These are phyloP conservation scores for Phrynosoma blainvillii DNA, from an alignment of 2,113 vertebrate species.

Conservation along the genomic window DNA sequence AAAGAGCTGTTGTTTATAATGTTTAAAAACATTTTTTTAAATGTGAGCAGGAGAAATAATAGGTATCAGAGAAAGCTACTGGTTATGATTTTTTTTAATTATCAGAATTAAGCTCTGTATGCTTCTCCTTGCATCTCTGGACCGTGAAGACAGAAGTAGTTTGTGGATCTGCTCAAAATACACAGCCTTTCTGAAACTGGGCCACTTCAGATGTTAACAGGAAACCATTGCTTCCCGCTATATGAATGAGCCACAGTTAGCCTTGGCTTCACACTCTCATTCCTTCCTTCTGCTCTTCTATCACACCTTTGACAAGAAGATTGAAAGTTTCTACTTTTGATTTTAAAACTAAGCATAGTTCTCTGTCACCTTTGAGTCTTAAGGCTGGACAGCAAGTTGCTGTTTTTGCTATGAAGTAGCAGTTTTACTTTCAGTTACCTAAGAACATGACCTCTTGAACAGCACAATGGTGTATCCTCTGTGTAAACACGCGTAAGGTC, in stretches of 20 bases:
- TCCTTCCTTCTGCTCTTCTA: not conserved
- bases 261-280: not conserved
- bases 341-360: not conserved
- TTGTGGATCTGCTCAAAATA: constrained; percentile 67
- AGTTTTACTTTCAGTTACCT: not conserved
- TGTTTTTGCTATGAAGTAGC: not conserved
- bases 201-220: not conserved
- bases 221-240: not conserved
- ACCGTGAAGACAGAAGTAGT: constrained; percentile 57
- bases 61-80: constrained; percentile 21
- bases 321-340: not conserved
- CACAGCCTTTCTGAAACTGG: constrained; percentile 1
- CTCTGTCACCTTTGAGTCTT: not conserved
- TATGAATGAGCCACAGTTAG: not conserved
- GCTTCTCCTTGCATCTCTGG: constrained; percentile 56
- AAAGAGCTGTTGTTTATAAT: constrained; percentile 1
- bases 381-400: not conserved
- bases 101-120: constrained; percentile 39
- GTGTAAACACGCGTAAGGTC: not conserved
- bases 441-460: not conserved
- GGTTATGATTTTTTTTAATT: constrained; percentile 28
- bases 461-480: not conserved
- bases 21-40: constrained; percentile 36
- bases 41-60: constrained; percentile 27
- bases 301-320: not conserved